phyloP scores from a whole-genome alignment of 2,113 vertebrate species.

The Caracal caracal region DNA sequence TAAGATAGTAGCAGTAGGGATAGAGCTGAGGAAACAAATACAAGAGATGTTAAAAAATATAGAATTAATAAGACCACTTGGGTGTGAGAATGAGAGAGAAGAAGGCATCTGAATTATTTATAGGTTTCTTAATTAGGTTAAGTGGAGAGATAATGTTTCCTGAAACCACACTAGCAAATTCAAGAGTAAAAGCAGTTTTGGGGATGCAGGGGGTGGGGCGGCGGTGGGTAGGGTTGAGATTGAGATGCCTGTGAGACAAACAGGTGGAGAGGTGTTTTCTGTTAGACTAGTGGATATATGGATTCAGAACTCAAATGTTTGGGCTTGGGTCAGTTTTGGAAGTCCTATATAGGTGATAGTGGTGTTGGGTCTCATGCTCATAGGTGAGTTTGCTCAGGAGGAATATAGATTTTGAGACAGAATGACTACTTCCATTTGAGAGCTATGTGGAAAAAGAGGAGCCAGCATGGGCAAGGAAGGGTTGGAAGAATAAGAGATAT shows the following conservation, averaged over 20 bases:
- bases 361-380: not conserved
- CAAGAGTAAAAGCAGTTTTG: not conserved
- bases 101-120: not conserved
- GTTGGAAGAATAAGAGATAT: not conserved
- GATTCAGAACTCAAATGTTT: not conserved
- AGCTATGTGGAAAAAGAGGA: not conserved
- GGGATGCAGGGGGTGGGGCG: not conserved
- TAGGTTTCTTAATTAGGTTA: not conserved
- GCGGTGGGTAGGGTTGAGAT: not conserved
- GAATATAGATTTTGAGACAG: not conserved
- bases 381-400: not conserved
- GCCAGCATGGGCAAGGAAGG: not conserved
- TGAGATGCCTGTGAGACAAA: not conserved
- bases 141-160: not conserved
- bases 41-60: slow-evolving; percentile 14
- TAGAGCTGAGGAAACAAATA: slow-evolving; percentile 2
- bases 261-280: not conserved
- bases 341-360: not conserved
- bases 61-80: not conserved
- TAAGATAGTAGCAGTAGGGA: not conserved
- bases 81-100: not conserved
- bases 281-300: not conserved
- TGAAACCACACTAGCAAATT: not conserved
- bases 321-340: not conserved
- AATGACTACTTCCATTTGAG: not conserved